These are phyloP conservation scores for Lycaon pictus DNA, from an alignment of 2,113 vertebrate genomes.

Conservation along the genomic window DNA sequence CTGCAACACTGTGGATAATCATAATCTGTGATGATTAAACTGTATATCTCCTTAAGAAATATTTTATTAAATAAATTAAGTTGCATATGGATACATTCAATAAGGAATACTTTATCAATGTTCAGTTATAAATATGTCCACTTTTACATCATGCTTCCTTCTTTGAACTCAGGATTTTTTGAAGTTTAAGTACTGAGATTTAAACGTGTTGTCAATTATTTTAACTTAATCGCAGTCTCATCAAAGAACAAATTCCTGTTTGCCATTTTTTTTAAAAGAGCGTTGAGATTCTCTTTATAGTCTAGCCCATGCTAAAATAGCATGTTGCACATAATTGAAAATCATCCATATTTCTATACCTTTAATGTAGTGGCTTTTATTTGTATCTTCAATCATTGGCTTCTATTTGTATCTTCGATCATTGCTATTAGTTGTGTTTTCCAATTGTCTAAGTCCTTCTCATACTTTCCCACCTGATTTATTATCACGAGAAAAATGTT, in stretches of 20 bases:
- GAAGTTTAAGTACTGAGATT: neutral
- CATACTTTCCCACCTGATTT: neutral
- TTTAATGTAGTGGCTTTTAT: neutral
- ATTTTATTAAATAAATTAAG: neutral
- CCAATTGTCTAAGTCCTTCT: neutral
- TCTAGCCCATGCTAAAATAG: neutral
- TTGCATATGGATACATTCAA: neutral
- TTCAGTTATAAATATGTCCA: neutral
- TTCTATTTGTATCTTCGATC: neutral
- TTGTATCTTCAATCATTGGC: neutral
- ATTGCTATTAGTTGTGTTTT: neutral
- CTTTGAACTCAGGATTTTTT: neutral
- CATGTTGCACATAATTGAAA: neutral
- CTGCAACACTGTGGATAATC: neutral
- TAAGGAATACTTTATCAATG: neutral
- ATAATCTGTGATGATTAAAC: neutral
- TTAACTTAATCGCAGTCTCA: neutral
- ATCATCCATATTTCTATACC: neutral
- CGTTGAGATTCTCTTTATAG: neutral
- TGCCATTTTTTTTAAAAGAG: neutral
- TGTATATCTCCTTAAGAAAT: neutral
- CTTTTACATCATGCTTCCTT: neutral
- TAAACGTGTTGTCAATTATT: neutral
- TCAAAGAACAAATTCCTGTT: neutral
- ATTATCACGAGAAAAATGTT: neutral